Percentiles rank a stretch among this genome's conserved stretches.
Conservation (phyloP, 2,113 vertebrate genomes). For the Perca flavescens region DNA sequence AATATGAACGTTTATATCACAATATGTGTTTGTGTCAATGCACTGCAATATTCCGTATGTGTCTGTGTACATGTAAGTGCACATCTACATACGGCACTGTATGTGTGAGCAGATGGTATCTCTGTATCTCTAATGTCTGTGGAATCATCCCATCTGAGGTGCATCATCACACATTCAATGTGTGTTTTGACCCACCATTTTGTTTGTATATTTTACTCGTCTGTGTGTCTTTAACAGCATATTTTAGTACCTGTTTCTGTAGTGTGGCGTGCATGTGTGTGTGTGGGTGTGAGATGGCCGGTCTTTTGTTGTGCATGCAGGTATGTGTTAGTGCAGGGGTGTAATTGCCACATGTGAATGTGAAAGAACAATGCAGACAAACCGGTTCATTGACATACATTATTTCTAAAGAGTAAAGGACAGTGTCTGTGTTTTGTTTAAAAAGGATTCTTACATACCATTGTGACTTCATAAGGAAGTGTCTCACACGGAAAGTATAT, state of each 20-base stretch:
- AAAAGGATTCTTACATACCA: conserved; percentile 16
- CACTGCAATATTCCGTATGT: neutral
- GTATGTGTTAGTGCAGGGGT: conserved; percentile 17
- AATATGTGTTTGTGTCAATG: neutral
- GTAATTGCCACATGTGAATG: neutral
- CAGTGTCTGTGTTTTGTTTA: neutral
- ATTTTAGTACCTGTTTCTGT: neutral
- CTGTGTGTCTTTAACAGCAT: conserved; percentile 23
- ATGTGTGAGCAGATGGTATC: neutral
- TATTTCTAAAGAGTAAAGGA: neutral
- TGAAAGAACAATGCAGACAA: conserved; percentile 46
- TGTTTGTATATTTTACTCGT: neutral
- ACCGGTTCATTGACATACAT: conserved; percentile 58
- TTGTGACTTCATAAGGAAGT: neutral
- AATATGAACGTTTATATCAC: neutral
- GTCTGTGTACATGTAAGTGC: neutral
- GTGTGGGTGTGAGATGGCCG: neutral
- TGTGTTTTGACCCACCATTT: neutral
- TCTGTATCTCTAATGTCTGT: neutral
- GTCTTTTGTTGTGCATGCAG: conserved; percentile 1
- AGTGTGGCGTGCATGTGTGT: neutral
- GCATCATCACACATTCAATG: neutral
- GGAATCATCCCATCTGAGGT: neutral
- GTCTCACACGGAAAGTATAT: neutral
- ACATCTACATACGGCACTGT: neutral